phyloP scores from a whole-genome alignment of 37 sponge, comb jelly and placozoan species.

The Tethya wilhelma region DNA sequence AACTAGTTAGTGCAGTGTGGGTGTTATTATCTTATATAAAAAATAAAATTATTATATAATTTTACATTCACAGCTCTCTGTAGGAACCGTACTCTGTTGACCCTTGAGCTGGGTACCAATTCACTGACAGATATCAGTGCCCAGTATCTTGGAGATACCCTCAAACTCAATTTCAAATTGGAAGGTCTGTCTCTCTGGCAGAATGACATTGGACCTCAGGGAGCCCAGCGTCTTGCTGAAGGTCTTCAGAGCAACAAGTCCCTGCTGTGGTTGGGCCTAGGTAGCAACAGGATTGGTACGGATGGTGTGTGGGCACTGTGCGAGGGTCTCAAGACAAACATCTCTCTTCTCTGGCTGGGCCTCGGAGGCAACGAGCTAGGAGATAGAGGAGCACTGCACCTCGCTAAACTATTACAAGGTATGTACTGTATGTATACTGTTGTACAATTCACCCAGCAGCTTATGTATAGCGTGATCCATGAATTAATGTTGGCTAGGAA shows the following conservation, averaged over 20 bases:
- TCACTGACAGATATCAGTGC: slow-evolving; percentile 69
- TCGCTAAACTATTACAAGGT: slow-evolving; percentile 73
- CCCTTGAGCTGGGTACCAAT: slow-evolving; percentile 84
- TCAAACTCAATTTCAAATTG: slow-evolving; percentile 69
- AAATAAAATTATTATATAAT: no score
- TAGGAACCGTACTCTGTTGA: slow-evolving; percentile 71
- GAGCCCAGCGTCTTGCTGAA: slow-evolving; percentile 78
- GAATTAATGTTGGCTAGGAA: no score
- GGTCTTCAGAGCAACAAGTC: slow-evolving; percentile 71
- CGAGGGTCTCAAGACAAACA: slow-evolving; percentile 59
- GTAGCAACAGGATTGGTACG: slow-evolving; percentile 74
- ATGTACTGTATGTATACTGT: no score
- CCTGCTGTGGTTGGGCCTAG: slow-evolving; percentile 87
- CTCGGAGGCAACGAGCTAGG: slow-evolving; percentile 84
- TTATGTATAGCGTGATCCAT: no score
- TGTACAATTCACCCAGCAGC: no score
- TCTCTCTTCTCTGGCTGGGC: slow-evolving; percentile 79
- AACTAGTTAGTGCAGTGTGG: not conserved
- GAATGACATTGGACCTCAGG: slow-evolving; percentile 71
- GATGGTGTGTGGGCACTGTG: slow-evolving; percentile 87
- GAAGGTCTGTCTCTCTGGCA: slow-evolving; percentile 90
- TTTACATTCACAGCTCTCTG: slow-evolving; percentile 43
- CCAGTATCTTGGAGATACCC: slow-evolving; percentile 45
- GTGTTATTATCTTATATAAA: no score
- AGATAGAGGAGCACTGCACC: slow-evolving; percentile 80